Evolutionary conservation across 2,797 vertebrate genomes (phyloP).

Genomic region (Eidolon dupreanum): DNA sequence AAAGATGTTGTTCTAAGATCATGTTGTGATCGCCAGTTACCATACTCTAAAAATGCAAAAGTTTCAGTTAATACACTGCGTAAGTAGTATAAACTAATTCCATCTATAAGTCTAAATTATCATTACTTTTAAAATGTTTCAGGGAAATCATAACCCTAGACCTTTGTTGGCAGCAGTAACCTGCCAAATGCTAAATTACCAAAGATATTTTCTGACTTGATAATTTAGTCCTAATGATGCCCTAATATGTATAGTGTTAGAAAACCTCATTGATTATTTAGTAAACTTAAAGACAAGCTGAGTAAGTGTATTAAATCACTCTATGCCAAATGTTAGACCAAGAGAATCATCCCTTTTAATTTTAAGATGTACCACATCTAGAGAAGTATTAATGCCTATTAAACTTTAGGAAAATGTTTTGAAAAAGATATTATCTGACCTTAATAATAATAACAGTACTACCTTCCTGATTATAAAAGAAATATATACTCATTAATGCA

Average conservation of each 20-base stretch:
- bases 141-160: not conserved
- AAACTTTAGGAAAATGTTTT: not conserved
- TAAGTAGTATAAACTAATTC: not conserved
- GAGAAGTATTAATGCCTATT: not conserved
- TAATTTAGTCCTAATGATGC: not conserved
- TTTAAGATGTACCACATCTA: not conserved
- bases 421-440: not conserved
- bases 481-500: not conserved
- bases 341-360: not conserved
- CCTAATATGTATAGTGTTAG: not conserved
- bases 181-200: conserved; percentile 16
- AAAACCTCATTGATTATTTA: not conserved
- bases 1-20: not conserved
- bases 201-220: not conserved
- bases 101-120: not conserved
- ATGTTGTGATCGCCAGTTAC: not conserved
- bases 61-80: not conserved
- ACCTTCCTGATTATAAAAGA: not conserved
- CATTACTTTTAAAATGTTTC: not conserved
- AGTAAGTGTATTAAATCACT: not conserved
- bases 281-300: not conserved
- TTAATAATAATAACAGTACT: not conserved
- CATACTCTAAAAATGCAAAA: not conserved
- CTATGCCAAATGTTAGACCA: not conserved
- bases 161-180: not conserved